Base-by-base conservation (phyloP, 2,797 vertebrate species). In the Spondyliosoma cantharus region DNA sequence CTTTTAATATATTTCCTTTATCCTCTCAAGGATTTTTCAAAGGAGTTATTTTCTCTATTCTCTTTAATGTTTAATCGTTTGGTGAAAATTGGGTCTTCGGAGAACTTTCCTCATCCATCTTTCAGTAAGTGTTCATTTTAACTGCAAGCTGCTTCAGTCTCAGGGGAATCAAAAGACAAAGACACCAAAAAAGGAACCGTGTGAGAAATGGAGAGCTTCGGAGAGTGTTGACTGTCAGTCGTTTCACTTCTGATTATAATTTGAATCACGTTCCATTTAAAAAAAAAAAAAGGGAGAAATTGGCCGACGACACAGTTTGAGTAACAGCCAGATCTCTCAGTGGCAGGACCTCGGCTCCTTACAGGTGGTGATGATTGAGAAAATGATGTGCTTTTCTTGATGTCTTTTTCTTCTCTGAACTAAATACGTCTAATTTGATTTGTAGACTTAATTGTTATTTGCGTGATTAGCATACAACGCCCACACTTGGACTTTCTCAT, bases 61-160 rank as follows among this genome's bases (percentile, higher is more conserved):
- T 76, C 78, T 91, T 91, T 89, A 86, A 92, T 92, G 83, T 92
- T 92, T 93, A 92, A 93, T 92, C 60, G 68, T 90, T 92, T 84
- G 74, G 86, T 80, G 80, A 84, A 87, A 90, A 88, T 86, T 69
- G 80, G 83, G 86, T 90, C 90, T 91, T 90, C 27, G 24, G 89
- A 93, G 87, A 89, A 90, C 88, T 84, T 83, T 83, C 68, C 73
- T 91, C 89, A 92, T 93, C 89, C 86, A 90, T 93, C 89, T 93
- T 92, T 93, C 82, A 92, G 86, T 66, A 29, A 88, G 81, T 71
- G 53, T 90, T 93, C 90, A 80, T 89, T 92, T 92, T 77, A 66
- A 90, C 86, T 74, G 84, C 84, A 63, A 88, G 84, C 86, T 75
- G 82, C 82, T 70, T 76, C 43, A 2, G 82, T 89, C 90, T 85